Base-by-base conservation (phyloP, 2,797 vertebrate species). In the Enteromius fasciolatus region DNA sequence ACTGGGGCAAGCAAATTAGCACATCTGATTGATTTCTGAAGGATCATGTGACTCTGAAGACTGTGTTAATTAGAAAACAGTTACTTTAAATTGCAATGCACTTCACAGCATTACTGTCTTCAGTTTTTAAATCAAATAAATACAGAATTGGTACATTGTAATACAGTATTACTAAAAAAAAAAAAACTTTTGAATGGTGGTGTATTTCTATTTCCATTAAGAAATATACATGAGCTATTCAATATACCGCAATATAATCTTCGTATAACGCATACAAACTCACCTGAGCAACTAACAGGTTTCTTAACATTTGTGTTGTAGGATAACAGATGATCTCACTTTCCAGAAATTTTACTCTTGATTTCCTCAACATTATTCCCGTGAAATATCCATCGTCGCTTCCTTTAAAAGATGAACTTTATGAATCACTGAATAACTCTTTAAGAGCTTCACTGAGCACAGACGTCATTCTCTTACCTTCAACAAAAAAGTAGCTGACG, bases 261-360 rank as follows among this genome's bases (percentile, higher is more conserved):
- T 11, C 67, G 11, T 39, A 0, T 2, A 67, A 4, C 50, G 1
- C 44, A 17, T 28, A 33, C 2, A 82, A 33, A 93, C 94, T 87
- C 88, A 99, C 98, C 90, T 96, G 92, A 81, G 94, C 96, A 72
- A 96, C 86, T 25, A 99, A 93, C 78, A 99, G 96, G 88, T 99
- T 99, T 89, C 98, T 97, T 96, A 94, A 95, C 98, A 99, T 99
- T 69, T 93, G 80, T 1, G 97, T 97, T 76, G 92, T 94, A 81
- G 96, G 96, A 85, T 95, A 99, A 83, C 92, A 57, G 78, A 96
- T 88, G 64, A 95, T 93, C 87, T 97, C 94, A n/a, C 96, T 94
- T 86, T 94, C 95, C 87, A 95, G 84, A 23, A 99, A 89, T 89
- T 95, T 97, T 50, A 97, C 92, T 88, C 96, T 94, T 0, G 96